Conservation (phyloP, 92 coral and sea anemone species). For the Muricea muricata region DNA sequence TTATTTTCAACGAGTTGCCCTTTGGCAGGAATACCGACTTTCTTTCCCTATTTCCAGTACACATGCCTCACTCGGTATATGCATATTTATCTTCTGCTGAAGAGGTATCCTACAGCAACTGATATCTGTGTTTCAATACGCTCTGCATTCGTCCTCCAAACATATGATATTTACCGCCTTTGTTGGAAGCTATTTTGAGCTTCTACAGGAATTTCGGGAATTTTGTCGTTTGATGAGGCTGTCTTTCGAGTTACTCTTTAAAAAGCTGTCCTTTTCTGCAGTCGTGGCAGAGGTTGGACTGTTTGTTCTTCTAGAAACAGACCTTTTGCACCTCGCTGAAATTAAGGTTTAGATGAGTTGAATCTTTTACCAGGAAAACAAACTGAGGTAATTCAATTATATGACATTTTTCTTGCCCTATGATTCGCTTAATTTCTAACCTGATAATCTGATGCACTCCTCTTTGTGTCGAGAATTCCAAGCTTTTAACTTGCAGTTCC, state of each 20-base stretch:
- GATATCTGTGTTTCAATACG: no score
- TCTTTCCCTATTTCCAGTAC: no score
- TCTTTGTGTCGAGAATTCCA: constrained; percentile 97
- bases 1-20: no score
- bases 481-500: constrained; percentile 92
- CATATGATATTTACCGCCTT: not conserved
- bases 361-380: not conserved
- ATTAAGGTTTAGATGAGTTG: not conserved
- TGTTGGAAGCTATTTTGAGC: not conserved
- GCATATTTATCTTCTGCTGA: no score
- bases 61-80: no score
- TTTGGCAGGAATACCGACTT: no score
- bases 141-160: no score
- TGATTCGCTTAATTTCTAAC: constrained; percentile 20
- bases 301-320: constrained; percentile 71
- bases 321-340: constrained; percentile 70
- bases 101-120: no score
- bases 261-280: constrained; percentile 61
- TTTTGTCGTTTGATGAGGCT: not conserved
- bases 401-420: not conserved
- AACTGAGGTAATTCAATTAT: not conserved
- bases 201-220: not conserved
- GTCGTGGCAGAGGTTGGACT: constrained; percentile 91
- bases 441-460: constrained; percentile 93
- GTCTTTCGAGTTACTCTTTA: not conserved